Evolutionary conservation across 2,888 invertebrate species (phyloP).

Genomic region (Ligdia adustata): DNA sequence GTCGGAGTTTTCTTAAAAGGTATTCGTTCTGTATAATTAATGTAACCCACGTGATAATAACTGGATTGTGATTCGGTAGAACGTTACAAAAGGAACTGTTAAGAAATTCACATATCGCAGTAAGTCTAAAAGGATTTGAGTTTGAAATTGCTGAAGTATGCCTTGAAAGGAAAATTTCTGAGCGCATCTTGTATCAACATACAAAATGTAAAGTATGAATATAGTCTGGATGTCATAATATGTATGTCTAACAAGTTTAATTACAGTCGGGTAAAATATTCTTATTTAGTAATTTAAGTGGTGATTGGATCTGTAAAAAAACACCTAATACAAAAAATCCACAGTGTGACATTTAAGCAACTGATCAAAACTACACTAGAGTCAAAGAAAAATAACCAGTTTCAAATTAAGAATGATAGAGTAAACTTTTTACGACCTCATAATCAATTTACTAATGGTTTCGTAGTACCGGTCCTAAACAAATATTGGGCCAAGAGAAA

Average conservation of each 20-base stretch:
- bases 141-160: no score
- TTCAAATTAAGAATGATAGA: slow-evolving; percentile 11
- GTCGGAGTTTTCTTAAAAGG: slow-evolving; percentile 53
- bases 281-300: no score
- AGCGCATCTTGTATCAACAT: no score
- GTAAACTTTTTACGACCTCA: slow-evolving; percentile 19
- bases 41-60: slow-evolving; percentile 41
- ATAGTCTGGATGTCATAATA: no score
- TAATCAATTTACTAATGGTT: slow-evolving; percentile 27
- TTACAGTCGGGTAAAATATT: no score
- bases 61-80: slow-evolving; percentile 30
- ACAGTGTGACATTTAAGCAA: not conserved
- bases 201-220: no score
- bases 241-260: no score
- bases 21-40: slow-evolving; percentile 54
- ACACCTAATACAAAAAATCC: no score
- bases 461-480: slow-evolving; percentile 19
- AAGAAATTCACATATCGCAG: slow-evolving; percentile 6
- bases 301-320: no score
- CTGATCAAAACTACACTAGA: not conserved
- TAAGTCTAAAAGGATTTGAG: no score
- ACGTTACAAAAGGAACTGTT: slow-evolving; percentile 26
- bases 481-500: slow-evolving; percentile 19
- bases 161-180: no score
- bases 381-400: slow-evolving; percentile 13